Evolutionary conservation across 1,140 invertebrate species (phyloP).

Genomic region (Drosophila sulfurigaster): DNA sequence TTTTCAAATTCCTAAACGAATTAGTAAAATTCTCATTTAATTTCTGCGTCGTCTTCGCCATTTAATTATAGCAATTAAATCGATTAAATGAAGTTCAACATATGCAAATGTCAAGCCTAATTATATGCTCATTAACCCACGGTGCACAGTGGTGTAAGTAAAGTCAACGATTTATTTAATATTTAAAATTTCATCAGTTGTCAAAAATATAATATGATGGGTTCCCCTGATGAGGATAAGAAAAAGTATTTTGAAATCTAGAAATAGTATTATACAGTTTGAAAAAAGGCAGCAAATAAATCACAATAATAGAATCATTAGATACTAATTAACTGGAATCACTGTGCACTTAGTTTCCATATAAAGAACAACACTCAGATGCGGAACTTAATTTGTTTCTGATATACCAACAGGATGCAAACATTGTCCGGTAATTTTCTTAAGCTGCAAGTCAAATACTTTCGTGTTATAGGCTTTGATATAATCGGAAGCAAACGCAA

Average conservation of each 20-base stretch:
- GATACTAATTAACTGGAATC: not conserved
- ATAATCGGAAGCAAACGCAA: not conserved
- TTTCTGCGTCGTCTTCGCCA: not conserved
- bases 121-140: constrained; percentile 13
- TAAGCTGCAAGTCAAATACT: constrained; percentile 8
- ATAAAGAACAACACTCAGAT: not conserved
- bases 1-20: no score
- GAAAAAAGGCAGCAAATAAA: no score
- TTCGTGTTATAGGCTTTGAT: constrained; percentile 16
- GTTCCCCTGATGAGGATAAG: no score
- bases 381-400: not conserved
- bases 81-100: not conserved
- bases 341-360: not conserved
- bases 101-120: not conserved
- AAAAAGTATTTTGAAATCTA: no score
- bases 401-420: not conserved
- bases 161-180: no score
- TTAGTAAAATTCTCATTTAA: no score
- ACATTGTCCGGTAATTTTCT: not conserved
- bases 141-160: not conserved
- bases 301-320: no score
- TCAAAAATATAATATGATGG: no score
- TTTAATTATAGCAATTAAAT: constrained; percentile 14
- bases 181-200: no score
- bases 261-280: no score